Evolutionary conservation across 2,797 vertebrate species (phyloP), one percentile per base, ranked within the genome.

Genomic region (Lithobates pipiens): DNA sequence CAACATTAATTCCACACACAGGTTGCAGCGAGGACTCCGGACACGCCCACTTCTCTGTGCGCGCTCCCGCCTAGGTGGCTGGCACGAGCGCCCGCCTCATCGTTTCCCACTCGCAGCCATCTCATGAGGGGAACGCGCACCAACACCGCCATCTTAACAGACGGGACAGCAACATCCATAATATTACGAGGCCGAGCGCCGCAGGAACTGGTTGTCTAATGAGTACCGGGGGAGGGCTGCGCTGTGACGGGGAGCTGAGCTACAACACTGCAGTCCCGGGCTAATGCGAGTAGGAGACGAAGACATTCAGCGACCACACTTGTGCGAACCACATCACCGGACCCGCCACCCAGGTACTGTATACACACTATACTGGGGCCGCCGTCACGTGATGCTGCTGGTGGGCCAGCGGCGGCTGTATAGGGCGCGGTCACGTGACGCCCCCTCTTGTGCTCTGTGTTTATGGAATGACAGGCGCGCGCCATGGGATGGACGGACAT

Each of bases 171-270:
- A 80, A 85, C 50, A 81, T 70, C 46, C 4, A 61, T 18, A 73
- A 57, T 36, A 34, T 0, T 50, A 6, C 63, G 2, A 80, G 23
- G 57, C 25, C 77, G 27, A 50, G 23, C 54, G 57, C 76, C 25
- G n/a, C 36, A 16, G 88, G 0, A 9, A 50, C 29, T 29, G 5
- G 44, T 87, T 89, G 91, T 73, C 85, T 82, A 82, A 86, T 86
- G 85, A 86, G 75, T 76, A 23, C 73, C 67, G 74, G 85, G 74
- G 75, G 54, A 63, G 80, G 79, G 74, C 85, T 71, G 36, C 65
- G 78, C 29, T 44, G 74, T 77, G 67, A 50, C 34, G 54, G 85
- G 68, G 68, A 77, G 68, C 68, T 73, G 67, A 76, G 65, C 65
- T 50, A 72, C 65, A 61, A 77, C 11, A 82, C 46, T 63, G 85